Base-by-base conservation (phyloP, 35 echinoderm and acorn worm genomes). In the Chiridota heheva region DNA sequence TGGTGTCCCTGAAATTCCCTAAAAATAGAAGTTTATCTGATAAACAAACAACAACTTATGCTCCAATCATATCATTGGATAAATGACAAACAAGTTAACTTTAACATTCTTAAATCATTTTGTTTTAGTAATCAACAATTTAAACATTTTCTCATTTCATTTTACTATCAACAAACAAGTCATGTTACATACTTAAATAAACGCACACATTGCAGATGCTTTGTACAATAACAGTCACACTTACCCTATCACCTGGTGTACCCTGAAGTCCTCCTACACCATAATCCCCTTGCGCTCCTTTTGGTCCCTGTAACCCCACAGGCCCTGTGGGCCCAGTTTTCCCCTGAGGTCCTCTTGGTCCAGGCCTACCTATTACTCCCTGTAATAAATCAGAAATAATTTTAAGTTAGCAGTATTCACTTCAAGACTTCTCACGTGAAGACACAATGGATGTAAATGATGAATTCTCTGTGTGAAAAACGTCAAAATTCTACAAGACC, bases 1-100 rank as follows among this genome's bases (percentile, higher is more conserved):
- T 47, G 92, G 87, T 24, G 47, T 75, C 48, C 92, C 92, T 22
- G 18, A 60, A 22, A 58, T 60, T 61, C 92, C 92, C 92, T 96
- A 61, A 39, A 71, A 51, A 67, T n/a, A n/a, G n/a, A n/a, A n/a
- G n/a, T n/a, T n/a, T 46, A 66, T 28, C 26, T 13, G 61, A 29
- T 26, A 60, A 56, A 66, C 49, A 35, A 62, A 18, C 16, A 44
- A 17, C 3, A 24, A 22, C 18, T 24, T 37, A 73, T 82, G 32
- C 20, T 82, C 36, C 10, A 12, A 4, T 69, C 7, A 32, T 16
- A 25, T 75, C n/a, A 1, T 7, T 42, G 30, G 46, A 33, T 63
- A 58, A 13, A 28, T 10, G 27, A 18, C 28, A 64, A 7, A n/a
- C 47, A 18, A 16, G 8, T 13, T 29, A 8, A 64, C 15, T 29